These are phyloP conservation scores for Coturnix japonica DNA, from an alignment of 2,113 vertebrate genomes.

Conservation along the genomic window DNA sequence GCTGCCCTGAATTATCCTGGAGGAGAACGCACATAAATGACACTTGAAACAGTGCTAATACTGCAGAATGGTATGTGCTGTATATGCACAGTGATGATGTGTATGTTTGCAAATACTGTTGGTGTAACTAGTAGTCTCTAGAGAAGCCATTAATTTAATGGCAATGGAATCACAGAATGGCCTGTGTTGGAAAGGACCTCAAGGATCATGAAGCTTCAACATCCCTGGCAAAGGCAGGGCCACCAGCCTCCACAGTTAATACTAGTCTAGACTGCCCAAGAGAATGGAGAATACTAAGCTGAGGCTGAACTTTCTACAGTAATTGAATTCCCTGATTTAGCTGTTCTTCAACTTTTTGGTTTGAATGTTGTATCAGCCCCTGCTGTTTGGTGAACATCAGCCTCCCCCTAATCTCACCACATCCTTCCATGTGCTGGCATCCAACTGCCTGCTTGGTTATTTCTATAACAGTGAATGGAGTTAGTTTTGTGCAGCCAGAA, in stretches of 20 bases:
- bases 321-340: slow-evolving; percentile 28
- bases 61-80: background rate
- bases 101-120: background rate
- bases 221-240: no score
- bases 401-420: background rate
- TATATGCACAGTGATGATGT: background rate
- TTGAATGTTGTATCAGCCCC: background rate
- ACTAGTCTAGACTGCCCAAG: no score
- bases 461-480: background rate
- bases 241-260: no score
- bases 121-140: slow-evolving; percentile 13
- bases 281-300: background rate
- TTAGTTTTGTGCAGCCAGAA: background rate
- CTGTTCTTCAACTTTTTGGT: background rate
- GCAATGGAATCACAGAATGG: background rate
- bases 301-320: background rate
- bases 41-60: background rate
- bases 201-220: no score
- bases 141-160: background rate
- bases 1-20: background rate
- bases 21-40: background rate
- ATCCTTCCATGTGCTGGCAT: background rate
- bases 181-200: no score
- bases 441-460: background rate
- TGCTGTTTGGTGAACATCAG: background rate